These are phyloP conservation scores for Diorhabda carinulata DNA, from an alignment of 1,140 invertebrate species.

Conservation along the genomic window DNA sequence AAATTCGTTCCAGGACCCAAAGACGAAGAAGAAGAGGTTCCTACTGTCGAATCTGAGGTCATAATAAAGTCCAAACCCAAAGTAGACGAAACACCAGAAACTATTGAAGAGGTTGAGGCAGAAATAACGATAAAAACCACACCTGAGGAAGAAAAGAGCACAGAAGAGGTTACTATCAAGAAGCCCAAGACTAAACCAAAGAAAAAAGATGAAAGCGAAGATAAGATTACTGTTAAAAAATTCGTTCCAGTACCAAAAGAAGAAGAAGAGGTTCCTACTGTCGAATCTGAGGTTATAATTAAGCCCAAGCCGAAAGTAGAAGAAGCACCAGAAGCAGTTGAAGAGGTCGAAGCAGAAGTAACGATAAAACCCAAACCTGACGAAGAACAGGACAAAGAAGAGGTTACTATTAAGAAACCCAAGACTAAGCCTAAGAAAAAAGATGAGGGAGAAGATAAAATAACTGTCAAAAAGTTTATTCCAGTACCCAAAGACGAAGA, in stretches of 20 bases:
- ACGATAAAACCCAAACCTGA: conserved; percentile 9
- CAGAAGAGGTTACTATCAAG: conserved; percentile 17
- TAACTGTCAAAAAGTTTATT: conserved; percentile 12
- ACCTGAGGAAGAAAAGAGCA: conserved; percentile 37
- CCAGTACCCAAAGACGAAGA: conserved; percentile 36
- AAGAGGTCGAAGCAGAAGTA: conserved; percentile 35
- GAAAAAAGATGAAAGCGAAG: conserved; percentile 20
- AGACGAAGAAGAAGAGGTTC: conserved; percentile 43
- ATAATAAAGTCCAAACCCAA: conserved; percentile 20
- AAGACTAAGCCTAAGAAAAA: conserved; percentile 25
- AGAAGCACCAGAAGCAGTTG: conserved; percentile 43
- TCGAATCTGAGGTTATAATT: conserved; percentile 59
- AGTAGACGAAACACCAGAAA: conserved; percentile 3
- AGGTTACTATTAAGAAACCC: conserved; percentile 36
- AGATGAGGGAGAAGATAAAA: conserved; percentile 15
- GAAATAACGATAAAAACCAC: conserved; percentile 48
- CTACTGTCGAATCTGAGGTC: conserved; percentile 35
- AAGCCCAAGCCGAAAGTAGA: conserved; percentile 53
- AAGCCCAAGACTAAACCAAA: conserved; percentile 27
- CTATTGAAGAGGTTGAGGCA: conserved; percentile 36
- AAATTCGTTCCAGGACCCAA: conserved; percentile 27
- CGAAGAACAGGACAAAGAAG: conserved; percentile 49
- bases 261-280: conserved; percentile 27
- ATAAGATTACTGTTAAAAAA: conserved; percentile 28
- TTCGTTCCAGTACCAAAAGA: conserved; percentile 10